Percentiles rank a stretch among this genome's conserved stretches.
Evolutionary conservation across 2,797 vertebrate genomes (phyloP).

Genomic region (Mastacembelus armatus): DNA sequence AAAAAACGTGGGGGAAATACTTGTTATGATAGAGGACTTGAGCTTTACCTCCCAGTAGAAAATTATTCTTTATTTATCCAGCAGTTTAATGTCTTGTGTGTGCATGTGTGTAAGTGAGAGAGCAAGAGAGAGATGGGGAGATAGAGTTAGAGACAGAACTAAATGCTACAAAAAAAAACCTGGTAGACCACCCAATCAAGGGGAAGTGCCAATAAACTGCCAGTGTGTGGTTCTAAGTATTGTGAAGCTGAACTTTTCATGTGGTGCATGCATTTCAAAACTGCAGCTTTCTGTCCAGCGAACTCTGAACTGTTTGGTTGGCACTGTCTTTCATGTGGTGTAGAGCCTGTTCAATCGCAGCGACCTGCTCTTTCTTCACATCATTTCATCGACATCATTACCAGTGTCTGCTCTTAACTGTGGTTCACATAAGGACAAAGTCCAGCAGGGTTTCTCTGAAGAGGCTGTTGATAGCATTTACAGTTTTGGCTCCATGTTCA

Average conservation of each 20-base stretch:
- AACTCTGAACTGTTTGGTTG: slow-evolving; percentile 47
- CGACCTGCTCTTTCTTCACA: slow-evolving; percentile 41
- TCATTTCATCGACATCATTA: slow-evolving; percentile 37
- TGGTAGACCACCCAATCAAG: slow-evolving; percentile 66
- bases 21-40: slow-evolving; percentile 31
- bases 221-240: slow-evolving; percentile 37
- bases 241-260: slow-evolving; percentile 61
- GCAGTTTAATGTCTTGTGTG: slow-evolving; percentile 11
- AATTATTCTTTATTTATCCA: slow-evolving; percentile 29
- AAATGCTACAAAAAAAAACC: slow-evolving; percentile 43
- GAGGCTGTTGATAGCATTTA: neutral
- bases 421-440: slow-evolving; percentile 52
- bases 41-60: slow-evolving; percentile 19
- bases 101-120: slow-evolving; percentile 17
- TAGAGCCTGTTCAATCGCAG: slow-evolving; percentile 38
- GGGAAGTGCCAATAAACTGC: slow-evolving; percentile 63
- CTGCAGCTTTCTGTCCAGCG: slow-evolving; percentile 52
- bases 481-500: neutral
- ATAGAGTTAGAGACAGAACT: no score
- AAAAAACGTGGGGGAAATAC: slow-evolving; percentile 22
- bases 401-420: slow-evolving; percentile 14
- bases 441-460: slow-evolving; percentile 20
- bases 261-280: slow-evolving; percentile 53
- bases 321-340: slow-evolving; percentile 61
- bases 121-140: no score